phyloP scores from a whole-genome alignment of 2,113 vertebrate genomes.

The Gobiocypris rarus region DNA sequence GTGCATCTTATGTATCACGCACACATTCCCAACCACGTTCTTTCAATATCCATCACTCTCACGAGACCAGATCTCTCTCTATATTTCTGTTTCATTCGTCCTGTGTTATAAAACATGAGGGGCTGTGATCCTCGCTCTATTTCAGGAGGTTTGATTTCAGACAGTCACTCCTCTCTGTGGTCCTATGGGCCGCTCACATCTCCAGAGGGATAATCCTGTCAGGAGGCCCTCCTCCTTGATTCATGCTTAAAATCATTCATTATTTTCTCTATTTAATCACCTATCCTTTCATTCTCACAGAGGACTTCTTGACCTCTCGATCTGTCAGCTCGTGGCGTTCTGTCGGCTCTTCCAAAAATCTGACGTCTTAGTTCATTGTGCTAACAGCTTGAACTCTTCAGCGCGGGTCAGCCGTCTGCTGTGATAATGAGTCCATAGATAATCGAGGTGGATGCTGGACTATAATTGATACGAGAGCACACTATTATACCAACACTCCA shows the following conservation, averaged over 20 bases:
- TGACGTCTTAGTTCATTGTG: constrained; percentile 7
- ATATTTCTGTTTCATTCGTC: background rate
- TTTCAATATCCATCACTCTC: background rate
- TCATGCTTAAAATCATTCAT: background rate
- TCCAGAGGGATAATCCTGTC: constrained; percentile 38
- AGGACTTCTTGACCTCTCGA: constrained; percentile 29
- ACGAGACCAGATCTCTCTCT: constrained; percentile 10
- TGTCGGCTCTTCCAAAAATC: background rate
- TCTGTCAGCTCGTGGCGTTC: background rate
- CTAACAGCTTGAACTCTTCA: constrained; percentile 19
- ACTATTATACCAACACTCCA: constrained; percentile 33
- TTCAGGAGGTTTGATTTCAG: constrained; percentile 58
- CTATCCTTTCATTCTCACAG: constrained; percentile 9
- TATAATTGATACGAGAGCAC: constrained; percentile 33
- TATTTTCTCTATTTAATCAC: constrained; percentile 41
- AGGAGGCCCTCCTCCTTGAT: background rate
- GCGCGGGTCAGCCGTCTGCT: constrained; percentile 16
- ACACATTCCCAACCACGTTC: background rate
- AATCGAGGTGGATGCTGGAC: background rate
- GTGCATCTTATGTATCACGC: background rate
- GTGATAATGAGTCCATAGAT: constrained; percentile 13
- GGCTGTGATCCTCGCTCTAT: constrained; percentile 46
- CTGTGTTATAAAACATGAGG: constrained; percentile 31
- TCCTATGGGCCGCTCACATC: constrained; percentile 53
- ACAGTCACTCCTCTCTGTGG: constrained; percentile 49